Evolutionary conservation across 2,888 invertebrate genomes (phyloP), one percentile per base, ranked within the genome.

Genomic region (Lordiphosa fenestrarum): DNA sequence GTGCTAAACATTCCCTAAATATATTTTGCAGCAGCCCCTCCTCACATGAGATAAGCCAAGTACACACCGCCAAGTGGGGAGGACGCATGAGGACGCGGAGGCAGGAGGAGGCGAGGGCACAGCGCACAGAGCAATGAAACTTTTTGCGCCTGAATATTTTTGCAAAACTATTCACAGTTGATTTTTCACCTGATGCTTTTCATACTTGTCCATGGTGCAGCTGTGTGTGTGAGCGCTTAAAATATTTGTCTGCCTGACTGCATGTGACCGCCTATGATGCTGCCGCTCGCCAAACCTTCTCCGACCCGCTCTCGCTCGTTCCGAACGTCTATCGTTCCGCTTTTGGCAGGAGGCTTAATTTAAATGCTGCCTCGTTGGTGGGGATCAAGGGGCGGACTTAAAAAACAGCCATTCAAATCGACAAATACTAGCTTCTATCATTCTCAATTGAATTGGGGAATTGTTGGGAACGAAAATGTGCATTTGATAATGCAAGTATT

Each of bases 151-250:
- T 71, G 84, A 71, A 85, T 71, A 80, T 83, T 82, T 80, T 84
- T 70, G 52, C 60, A 65, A 80, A 85, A 76, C 81, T 81, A 85
- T 85, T 81, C 84, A 85, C 81, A 85, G 81, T 85, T 85, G 81
- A 81, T 81, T 85, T 85, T 81, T 81, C 81, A 81, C 85, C 81
- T 81, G 81, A 85, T 81, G 81, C 85, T 84, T 68, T 83, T 71
- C 82, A 70, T 51, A 42, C 56, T 33, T 48, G 25, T 53, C 13
- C 12, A 21, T 50, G 25, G 39, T 35, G 44, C n/a, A 9, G 42
- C 12, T 37, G 59, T 69, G 51, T 73, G 49, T 62, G 56, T 49
- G 65, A 61, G 76, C 62, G 70, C 76, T 84, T 75, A 75, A 82
- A 84, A 78, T 78, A 82, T 78, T 78, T 78, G 84, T 69, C 65